Evolutionary conservation across 2,888 invertebrate species (phyloP), one percentile per base, ranked within the genome.

Genomic region (Theretra japonica): DNA sequence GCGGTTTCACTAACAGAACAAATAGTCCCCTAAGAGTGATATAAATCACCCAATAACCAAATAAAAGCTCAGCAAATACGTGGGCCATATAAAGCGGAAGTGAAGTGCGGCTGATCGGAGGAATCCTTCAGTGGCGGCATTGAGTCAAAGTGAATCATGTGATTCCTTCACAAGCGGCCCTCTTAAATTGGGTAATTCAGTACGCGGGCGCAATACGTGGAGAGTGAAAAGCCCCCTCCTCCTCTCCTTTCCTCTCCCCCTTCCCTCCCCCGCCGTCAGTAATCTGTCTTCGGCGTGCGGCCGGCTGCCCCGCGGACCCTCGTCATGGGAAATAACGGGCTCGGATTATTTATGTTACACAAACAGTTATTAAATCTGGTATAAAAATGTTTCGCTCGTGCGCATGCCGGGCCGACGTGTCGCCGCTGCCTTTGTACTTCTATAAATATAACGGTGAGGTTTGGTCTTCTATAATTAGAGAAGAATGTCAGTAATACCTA

Each of bases 331-430:
- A 60, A 65, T 65, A 65, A 65, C 65, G 65, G 65, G 6, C 65
- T 48, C 4, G 65, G 65, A 65, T 65, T 65, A 65, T 65, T 48
- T 65, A 30, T 62, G 65, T 65, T 48, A 41, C 65, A 65, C 65
- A 48, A 65, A 65, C 65, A 60, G 60, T 65, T 65, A 65, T 65
- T 65, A 65, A 65, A 65, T 65, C 65, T 65, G 23, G 41, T 58
- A 58, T 65, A 25, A 65, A 30, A 23, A 65, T 65, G 65, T 65
- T 65, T 7, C 62, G n/a, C 30, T 62, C 41, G 15, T 62, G 41
- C 21, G n/a, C 8, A 7, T 59, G 62, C 21, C 33, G 15, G 15
- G 48, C 5, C 21, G 21, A 23, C 41, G 41, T 41, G 65, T 65
- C 30, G 8, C 33, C 15, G n/a, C 8, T 8, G 28, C 7, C 60